Percentiles rank a stretch among this genome's conserved stretches.
Conservation (phyloP, 2,797 vertebrate genomes). For the Aulostomus chinensis region DNA sequence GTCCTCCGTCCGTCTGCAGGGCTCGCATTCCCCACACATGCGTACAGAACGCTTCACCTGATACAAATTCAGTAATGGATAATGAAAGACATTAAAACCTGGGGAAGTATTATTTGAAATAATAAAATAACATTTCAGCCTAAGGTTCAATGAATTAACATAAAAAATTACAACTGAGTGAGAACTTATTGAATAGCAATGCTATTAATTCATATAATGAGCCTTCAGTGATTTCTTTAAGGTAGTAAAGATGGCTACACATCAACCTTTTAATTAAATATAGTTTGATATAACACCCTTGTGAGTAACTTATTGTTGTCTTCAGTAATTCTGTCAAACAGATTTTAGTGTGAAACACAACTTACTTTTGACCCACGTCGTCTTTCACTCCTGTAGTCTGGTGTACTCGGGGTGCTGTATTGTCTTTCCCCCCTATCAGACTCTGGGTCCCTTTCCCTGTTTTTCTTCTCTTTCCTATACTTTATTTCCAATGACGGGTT, state of each 20-base stretch:
- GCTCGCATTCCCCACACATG: conserved; percentile 96
- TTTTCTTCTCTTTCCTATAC: conserved; percentile 88
- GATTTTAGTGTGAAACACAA: background rate
- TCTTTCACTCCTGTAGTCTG: conserved; percentile 81
- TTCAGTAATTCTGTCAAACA: background rate
- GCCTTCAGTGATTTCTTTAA: too few species aligned
- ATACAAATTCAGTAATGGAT: background rate
- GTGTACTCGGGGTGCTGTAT: conserved; percentile 76
- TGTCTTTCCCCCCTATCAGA: conserved; percentile 76
- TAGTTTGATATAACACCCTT: too few species aligned
- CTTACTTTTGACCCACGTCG: conserved; percentile 82
- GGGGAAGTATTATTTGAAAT: too few species aligned
- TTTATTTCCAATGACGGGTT: conserved; percentile 88
- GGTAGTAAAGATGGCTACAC: too few species aligned
- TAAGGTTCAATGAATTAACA: too few species aligned
- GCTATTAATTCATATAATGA: too few species aligned
- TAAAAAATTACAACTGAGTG: too few species aligned
- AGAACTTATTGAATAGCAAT: too few species aligned
- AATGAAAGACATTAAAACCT: background rate
- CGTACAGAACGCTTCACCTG: conserved; percentile 92
- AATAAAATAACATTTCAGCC: too few species aligned
- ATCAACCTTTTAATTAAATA: too few species aligned
- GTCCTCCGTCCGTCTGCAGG: conserved; percentile 91
- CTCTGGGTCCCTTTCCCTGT: conserved; percentile 82
- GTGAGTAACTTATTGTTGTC: too few species aligned